Conservation (phyloP, 2,113 vertebrate species). For the Erythrocebus patas region DNA sequence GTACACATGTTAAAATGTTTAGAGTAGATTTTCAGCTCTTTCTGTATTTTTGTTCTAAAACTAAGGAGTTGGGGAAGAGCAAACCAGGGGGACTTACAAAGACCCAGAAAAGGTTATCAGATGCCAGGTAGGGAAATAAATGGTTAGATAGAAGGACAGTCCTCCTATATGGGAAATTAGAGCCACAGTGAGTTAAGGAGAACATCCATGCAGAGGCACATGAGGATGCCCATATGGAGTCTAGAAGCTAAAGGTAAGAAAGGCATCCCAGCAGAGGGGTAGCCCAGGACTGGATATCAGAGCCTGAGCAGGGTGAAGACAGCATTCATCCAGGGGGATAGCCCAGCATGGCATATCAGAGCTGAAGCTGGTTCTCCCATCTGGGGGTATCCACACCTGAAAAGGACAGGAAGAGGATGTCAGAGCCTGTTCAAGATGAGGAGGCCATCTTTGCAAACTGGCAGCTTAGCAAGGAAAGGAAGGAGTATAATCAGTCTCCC, state of each 20-base stretch:
- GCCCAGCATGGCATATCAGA: not conserved
- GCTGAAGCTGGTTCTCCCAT: not conserved
- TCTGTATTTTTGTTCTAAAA: not conserved
- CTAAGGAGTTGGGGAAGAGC: not conserved
- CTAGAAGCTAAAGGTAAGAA: not conserved
- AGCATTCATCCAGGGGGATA: not conserved
- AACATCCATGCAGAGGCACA: not conserved
- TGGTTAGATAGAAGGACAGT: not conserved
- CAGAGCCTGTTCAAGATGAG: too few species aligned
- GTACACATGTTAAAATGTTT: not conserved
- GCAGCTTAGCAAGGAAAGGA: not conserved
- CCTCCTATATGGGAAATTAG: not conserved
- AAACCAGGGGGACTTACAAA: not conserved
- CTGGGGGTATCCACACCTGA: not conserved
- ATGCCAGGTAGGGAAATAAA: not conserved
- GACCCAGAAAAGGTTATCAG: not conserved
- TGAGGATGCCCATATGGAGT: not conserved
- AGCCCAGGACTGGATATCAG: not conserved
- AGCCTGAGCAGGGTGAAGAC: not conserved
- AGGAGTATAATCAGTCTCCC: too few species aligned
- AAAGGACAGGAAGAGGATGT: not conserved
- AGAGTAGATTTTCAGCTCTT: not conserved
- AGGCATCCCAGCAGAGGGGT: too few species aligned
- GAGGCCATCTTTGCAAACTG: not conserved
- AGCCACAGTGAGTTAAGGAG: not conserved